Conservation (phyloP, 53 echinoderm and acorn worm genomes). For the Apostichopus leukothele region DNA sequence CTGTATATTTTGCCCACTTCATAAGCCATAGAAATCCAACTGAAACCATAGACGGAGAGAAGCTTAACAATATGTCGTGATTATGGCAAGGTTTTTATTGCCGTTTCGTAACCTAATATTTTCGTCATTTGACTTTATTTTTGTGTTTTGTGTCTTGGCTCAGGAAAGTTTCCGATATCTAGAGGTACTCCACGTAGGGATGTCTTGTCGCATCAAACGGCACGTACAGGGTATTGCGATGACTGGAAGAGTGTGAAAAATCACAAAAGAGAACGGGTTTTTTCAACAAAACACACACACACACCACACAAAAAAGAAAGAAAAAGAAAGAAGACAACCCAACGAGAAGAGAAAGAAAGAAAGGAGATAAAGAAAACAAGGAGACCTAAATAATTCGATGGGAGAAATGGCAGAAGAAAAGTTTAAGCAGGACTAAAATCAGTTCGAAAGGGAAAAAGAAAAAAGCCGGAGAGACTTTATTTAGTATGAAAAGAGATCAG, state of each 20-base stretch:
- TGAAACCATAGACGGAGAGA: conserved; percentile 16
- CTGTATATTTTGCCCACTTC: conserved; percentile 46
- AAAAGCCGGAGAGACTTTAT: not conserved
- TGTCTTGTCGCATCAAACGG: conserved; percentile 40
- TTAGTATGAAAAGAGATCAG: not conserved
- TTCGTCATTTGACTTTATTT: conserved; percentile 33
- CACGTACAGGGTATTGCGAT: conserved; percentile 33
- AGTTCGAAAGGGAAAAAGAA: not conserved
- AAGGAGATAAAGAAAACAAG: not conserved
- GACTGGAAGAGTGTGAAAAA: conserved; percentile 40
- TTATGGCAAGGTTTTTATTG: conserved; percentile 34
- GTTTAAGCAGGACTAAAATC: not conserved
- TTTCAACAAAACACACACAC: not conserved
- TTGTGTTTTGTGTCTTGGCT: conserved; percentile 9
- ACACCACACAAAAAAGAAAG: not conserved
- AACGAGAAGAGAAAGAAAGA: not conserved
- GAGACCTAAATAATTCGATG: not conserved
- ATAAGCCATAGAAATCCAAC: not conserved
- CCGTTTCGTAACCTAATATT: conserved; percentile 36
- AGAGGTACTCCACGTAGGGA: conserved; percentile 31
- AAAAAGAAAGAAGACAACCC: not conserved
- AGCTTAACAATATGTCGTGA: conserved; percentile 26
- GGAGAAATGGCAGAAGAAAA: not conserved
- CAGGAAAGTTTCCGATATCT: conserved; percentile 21
- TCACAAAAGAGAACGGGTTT: conserved; percentile 21